Evolutionary conservation across 2,888 invertebrate species (phyloP).

Genomic region (Ditylenchus weischeri): DNA sequence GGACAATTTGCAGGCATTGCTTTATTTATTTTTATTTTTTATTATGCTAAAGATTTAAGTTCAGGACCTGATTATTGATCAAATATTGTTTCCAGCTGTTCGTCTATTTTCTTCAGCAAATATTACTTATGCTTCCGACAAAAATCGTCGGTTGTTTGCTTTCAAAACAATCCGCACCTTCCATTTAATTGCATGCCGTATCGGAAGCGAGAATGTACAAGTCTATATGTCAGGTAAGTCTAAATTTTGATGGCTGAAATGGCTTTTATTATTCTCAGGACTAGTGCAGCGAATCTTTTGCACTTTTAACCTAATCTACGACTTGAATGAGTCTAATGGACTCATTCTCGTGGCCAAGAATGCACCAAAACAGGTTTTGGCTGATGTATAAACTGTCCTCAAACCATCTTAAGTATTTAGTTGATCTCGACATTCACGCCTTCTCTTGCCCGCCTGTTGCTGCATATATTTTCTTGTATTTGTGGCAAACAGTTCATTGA

Average conservation of each 20-base stretch:
- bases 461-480: constrained; percentile 29
- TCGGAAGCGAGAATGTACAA: constrained; percentile 63
- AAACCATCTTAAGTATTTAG: constrained; percentile 18
- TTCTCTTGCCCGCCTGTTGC: constrained; percentile 28
- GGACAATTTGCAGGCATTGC: constrained; percentile 67
- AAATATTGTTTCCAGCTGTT: constrained; percentile 73
- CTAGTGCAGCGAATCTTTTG: constrained; percentile 38
- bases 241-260: constrained; percentile 23
- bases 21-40: background rate
- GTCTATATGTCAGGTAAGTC: constrained; percentile 44
- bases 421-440: constrained; percentile 31
- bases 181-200: constrained; percentile 64
- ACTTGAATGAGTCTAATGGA: constrained; percentile 18
- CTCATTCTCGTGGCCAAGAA: constrained; percentile 7
- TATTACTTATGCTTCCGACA: constrained; percentile 26
- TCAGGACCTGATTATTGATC: constrained; percentile 80
- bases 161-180: constrained; percentile 30
- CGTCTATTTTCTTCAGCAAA: constrained; percentile 60
- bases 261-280: too few relatives aligned
- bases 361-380: constrained; percentile 27
- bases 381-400: background rate
- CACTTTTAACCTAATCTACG: constrained; percentile 41
- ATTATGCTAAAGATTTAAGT: constrained; percentile 1
- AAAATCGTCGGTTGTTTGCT: constrained; percentile 33
- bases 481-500: constrained; percentile 33